These are phyloP conservation scores for Aspidiotus destructor DNA, from an alignment of 2,888 invertebrate genomes.

Conservation along the genomic window DNA sequence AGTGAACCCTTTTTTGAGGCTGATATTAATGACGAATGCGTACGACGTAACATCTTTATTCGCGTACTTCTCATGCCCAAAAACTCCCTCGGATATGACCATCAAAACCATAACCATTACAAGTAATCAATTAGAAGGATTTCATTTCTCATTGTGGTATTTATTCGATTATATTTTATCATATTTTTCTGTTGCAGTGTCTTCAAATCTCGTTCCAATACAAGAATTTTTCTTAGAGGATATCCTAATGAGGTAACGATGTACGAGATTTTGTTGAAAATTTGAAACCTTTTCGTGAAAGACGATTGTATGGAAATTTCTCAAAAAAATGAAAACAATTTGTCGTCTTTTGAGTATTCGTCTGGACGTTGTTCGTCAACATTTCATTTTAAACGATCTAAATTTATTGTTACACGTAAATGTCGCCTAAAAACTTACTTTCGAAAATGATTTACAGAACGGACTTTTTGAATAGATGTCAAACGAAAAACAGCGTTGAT, in stretches of 20 bases:
- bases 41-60: slow-evolving; percentile 11
- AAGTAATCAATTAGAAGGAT: slow-evolving; percentile 3
- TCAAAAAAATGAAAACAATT: no score
- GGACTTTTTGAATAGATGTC: no score
- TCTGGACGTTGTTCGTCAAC: no score
- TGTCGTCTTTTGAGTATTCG: no score
- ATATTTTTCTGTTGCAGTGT: slow-evolving; percentile 6
- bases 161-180: neutral
- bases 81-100: slow-evolving; percentile 3
- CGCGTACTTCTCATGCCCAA: slow-evolving; percentile 17
- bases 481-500: no score
- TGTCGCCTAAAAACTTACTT: no score
- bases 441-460: no score
- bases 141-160: neutral
- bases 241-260: slow-evolving; percentile 17
- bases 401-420: no score
- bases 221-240: slow-evolving; percentile 27
- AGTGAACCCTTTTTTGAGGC: slow-evolving; percentile 18
- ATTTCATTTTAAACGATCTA: no score
- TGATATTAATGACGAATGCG: slow-evolving; percentile 23
- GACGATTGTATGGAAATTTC: no score
- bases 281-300: no score
- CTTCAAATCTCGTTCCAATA: slow-evolving; percentile 18
- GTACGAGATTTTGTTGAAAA: no score
- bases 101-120: slow-evolving; percentile 14